Evolutionary conservation across 2,113 vertebrate species (phyloP).

Genomic region (Perca schrenkii): DNA sequence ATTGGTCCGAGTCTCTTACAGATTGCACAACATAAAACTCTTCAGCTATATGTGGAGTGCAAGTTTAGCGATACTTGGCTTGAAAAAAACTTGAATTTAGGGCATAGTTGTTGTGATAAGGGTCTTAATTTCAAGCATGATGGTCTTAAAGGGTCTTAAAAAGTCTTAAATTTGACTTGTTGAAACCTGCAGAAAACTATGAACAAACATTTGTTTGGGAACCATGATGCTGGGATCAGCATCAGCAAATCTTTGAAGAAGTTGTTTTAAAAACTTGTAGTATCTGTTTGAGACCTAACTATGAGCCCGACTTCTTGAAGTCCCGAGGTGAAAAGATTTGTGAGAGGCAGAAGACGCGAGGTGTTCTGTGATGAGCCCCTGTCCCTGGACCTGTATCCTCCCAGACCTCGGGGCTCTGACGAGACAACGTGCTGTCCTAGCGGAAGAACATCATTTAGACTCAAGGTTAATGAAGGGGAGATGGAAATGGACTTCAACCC

Average conservation of each 20-base stretch:
- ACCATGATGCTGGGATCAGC: neutral
- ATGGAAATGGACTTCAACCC: neutral
- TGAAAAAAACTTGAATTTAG: no score
- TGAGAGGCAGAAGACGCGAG: neutral
- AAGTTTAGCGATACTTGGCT: no score
- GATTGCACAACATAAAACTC: no score
- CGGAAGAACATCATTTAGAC: neutral
- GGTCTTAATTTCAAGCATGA: no score
- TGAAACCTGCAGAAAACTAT: no score
- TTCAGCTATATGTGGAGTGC: no score
- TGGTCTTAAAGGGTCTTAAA: no score
- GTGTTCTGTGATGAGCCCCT: neutral
- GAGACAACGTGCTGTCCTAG: neutral
- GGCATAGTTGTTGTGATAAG: no score
- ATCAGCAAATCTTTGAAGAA: no score
- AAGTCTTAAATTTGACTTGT: no score
- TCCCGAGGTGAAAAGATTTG: neutral
- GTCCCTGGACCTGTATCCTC: conserved; percentile 12
- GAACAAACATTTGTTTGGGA: no score
- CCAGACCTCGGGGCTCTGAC: neutral
- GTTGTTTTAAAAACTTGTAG: neutral
- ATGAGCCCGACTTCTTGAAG: neutral
- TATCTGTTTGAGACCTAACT: neutral
- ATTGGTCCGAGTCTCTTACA: no score
- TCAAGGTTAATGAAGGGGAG: conserved; percentile 1